Evolutionary conservation across 2,797 vertebrate genomes (phyloP).

Genomic region (Myiotriccus ornatus): DNA sequence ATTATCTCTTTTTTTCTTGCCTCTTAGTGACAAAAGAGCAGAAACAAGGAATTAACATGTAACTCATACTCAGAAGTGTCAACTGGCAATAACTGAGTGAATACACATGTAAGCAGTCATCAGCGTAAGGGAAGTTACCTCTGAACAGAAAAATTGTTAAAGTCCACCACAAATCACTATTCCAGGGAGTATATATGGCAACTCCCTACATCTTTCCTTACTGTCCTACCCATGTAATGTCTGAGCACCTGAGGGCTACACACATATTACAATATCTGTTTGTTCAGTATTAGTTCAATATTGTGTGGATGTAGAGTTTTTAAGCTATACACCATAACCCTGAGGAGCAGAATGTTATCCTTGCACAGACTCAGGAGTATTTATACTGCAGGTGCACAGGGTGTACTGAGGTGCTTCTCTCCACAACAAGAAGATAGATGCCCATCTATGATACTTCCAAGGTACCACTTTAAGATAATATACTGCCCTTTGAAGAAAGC

Average conservation of each 20-base stretch:
- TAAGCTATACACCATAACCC: accelerated
- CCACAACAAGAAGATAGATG: not conserved
- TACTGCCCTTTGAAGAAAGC: not conserved
- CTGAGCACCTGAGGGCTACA: not conserved
- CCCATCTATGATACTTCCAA: accelerated
- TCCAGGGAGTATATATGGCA: not conserved
- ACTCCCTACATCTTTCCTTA: not conserved
- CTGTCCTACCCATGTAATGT: not conserved
- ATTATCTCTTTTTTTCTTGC: not conserved
- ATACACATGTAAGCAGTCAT: not conserved
- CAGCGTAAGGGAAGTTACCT: not conserved
- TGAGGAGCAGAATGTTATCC: not conserved
- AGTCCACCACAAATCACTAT: not conserved
- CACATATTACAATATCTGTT: not conserved
- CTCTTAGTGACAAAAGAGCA: not conserved
- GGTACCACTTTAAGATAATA: not conserved
- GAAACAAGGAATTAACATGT: not conserved
- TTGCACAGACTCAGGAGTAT: not conserved
- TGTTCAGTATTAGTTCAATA: not conserved
- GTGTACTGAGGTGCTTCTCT: not conserved
- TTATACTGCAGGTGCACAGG: no score
- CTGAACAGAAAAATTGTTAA: not conserved
- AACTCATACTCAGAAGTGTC: not conserved
- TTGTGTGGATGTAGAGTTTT: not conserved
- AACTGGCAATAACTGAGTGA: not conserved